Base-by-base conservation (phyloP, 2,113 vertebrate species). In the Argyrosomus japonicus region DNA sequence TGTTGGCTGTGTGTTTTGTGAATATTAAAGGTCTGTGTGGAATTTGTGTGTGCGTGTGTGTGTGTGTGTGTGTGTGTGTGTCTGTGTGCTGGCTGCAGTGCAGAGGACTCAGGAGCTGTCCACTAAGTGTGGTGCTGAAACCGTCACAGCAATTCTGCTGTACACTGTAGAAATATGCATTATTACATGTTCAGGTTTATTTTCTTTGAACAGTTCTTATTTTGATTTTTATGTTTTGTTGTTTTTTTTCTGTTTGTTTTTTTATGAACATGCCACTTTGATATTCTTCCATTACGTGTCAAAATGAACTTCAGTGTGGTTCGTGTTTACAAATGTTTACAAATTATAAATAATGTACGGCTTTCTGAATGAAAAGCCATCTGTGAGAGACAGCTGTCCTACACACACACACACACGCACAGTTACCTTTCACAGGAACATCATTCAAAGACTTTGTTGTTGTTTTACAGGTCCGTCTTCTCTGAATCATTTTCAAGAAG, bases 111-210 rank as follows among this genome's bases (percentile, higher is more conserved):
- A 0, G 76, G 81, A 75, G 72, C 72, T 67, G 48, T 68, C 72
- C 77, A 83, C 60, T n/a, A 29, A 27, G 13, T 50, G 27, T 64
- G 57, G 69, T 83, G 60, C 80, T 75, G 76, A 83, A 79, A 60
- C 12, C 8, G 18, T 1, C 14, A 27, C 57, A 18, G 60, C 23
- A 67, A 4, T 36, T 61, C 18, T 56, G 32, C 40, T 48, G 5
- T 5, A 3, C 4, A 12, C n/a, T 29, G n/a, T 36, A 19, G 36
- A 3, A 7, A 23, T 8, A 18, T 29, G 40, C 13, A 45, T 21
- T 29, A 21, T 58, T 27, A 51, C 18, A 21, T 53, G 13, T 6
- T 17, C 23, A 6, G 1, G 27, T 58, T 58, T 27, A 14, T 58
- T 60, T 60, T 27, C 3, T 32, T 32, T 18, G 27, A 62, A 11